A percentile compares a stretch with the other conserved stretches of the same genome.
These are phyloP conservation scores for Pampusana beccarii DNA, from an alignment of 2,113 vertebrate species.

Conservation along the genomic window DNA sequence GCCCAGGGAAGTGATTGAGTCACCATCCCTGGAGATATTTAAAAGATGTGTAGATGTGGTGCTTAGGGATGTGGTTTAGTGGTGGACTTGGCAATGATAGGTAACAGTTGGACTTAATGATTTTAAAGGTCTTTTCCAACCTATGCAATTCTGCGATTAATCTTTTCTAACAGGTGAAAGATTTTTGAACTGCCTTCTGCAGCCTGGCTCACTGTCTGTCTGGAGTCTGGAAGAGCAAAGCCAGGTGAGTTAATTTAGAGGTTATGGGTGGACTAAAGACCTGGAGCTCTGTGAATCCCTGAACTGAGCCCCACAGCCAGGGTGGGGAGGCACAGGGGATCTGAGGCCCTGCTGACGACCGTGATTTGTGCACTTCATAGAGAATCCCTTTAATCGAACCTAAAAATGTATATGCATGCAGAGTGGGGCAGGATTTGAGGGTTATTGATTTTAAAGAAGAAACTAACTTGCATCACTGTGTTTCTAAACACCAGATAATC, in stretches of 20 bases:
- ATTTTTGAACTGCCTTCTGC: not conserved
- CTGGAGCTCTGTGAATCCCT: not conserved
- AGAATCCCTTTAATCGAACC: not conserved
- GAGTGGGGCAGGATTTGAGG: not conserved
- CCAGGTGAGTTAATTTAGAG: not conserved
- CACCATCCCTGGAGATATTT: too few relatives aligned
- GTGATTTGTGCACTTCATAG: not conserved
- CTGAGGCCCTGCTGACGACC: not conserved
- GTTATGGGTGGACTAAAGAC: not conserved
- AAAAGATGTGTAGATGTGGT: too few relatives aligned
- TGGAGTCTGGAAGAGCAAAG: not conserved
- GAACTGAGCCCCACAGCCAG: not conserved
- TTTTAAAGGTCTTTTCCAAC: too few relatives aligned
- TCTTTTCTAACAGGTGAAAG: not conserved
- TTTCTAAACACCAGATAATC: not conserved
- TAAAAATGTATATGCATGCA: not conserved
- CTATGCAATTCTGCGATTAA: not conserved
- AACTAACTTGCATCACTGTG: accelerated
- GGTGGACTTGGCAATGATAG: too few relatives aligned
- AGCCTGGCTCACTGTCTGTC: not conserved
- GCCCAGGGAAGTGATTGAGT: too few relatives aligned
- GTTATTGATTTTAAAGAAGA: not conserved
- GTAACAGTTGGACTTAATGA: too few relatives aligned
- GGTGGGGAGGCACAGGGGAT: not conserved
- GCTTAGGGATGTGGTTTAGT: too few relatives aligned